Evolutionary conservation across 35 echinoderm and acorn worm species (phyloP).

Genomic region (Apostichopus japonicus): DNA sequence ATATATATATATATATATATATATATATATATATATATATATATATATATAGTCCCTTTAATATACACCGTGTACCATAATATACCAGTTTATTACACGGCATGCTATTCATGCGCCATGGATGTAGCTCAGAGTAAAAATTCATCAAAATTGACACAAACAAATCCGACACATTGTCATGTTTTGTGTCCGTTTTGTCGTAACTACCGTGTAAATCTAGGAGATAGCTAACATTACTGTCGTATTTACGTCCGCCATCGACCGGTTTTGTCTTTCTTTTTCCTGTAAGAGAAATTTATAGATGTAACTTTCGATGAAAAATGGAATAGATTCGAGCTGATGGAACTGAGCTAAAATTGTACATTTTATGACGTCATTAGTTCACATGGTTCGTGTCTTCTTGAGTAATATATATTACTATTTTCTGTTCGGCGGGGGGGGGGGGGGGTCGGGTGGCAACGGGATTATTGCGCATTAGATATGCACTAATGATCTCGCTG

Average conservation of each 20-base stretch:
- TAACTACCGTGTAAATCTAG: neutral
- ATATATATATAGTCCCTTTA: no score
- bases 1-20: no score
- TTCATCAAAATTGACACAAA: neutral
- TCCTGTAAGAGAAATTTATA: neutral
- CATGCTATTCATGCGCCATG: no score
- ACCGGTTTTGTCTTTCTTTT: neutral
- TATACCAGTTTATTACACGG: no score
- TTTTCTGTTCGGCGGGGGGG: no score
- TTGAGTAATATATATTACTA: neutral
- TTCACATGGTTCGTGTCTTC: neutral
- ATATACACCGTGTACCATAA: no score
- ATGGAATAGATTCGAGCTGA: neutral
- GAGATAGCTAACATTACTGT: neutral
- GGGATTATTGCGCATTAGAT: neutral
- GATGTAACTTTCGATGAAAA: neutral
- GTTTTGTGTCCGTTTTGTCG: neutral
- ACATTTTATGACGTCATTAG: slow-evolving; percentile 13
- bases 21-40: no score
- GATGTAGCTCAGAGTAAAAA: no score
- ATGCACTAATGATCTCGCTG: neutral
- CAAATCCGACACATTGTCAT: neutral
- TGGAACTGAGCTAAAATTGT: neutral
- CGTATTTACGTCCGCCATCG: neutral
- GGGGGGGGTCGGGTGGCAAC: no score